Base-by-base conservation (phyloP, 2,797 vertebrate species). In the Trachops cirrhosus region DNA sequence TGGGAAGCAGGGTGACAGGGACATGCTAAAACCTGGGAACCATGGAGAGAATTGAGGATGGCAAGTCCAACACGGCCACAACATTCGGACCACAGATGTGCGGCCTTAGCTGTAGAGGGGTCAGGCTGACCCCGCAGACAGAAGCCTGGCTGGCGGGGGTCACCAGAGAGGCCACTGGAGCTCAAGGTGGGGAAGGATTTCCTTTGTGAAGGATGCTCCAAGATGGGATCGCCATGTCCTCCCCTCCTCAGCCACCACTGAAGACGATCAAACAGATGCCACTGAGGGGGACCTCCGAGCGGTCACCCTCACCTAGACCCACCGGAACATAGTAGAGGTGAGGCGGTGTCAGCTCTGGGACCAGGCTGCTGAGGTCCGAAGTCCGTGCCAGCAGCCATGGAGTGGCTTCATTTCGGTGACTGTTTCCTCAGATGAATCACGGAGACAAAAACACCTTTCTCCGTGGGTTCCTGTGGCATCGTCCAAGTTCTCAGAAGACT, bases 191-290 rank as follows among this genome's bases (percentile, higher is more conserved):
- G 19, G 21, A 16, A 22, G 29, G 41, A 34, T 39, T 52, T 54
- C 7, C 22, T 86, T 21, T 2, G 26, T 19, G 10, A 29, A n/a
- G n/a, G 3, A 15, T 14, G 7, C 64, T 71, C 50, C 79, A 0
- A 19, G 70, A 9, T 44, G 44, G 0, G 3, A 24, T 48, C 34
- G 5, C 26, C 50, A 50, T 24, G 10, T 22, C 18, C n/a, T 9
- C 4, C 7, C 6, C 9, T 9, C 16, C 19, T 16, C 0, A 7
- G 24, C 10, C 11, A 0, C 70, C 44, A 9, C 12, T 59, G 62
- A 73, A 62, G 14, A 44, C 22, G 52, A 21, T 59, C 54, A 67
- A 8, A 67, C 32, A 37, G 24, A 14, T 16, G 10, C 73, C 14
- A 3, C 3, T 37, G 52, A 18, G 12, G 0, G 14, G 22, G 29